A percentile compares a stretch with the other conserved stretches of the same genome.
phyloP scores from a whole-genome alignment of 2,113 vertebrate species.

The Gulo gulo region DNA sequence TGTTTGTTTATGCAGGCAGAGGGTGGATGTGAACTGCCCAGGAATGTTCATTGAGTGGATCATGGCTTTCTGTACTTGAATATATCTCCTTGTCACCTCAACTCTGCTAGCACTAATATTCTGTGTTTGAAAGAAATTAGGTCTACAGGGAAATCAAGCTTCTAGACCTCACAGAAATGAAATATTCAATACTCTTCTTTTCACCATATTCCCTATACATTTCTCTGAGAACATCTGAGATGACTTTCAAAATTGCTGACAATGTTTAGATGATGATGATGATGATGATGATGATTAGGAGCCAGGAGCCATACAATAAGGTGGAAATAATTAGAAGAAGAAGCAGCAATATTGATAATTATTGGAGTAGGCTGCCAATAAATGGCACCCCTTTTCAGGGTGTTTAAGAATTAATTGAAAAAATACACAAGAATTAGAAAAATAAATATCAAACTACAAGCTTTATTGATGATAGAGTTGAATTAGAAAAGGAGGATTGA shows the following conservation, averaged over 20 bases:
- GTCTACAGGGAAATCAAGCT: slow-evolving; percentile 60
- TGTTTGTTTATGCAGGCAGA: not conserved
- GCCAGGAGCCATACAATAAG: not conserved
- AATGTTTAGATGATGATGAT: not conserved
- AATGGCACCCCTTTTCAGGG: not conserved
- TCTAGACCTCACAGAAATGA: slow-evolving; percentile 54
- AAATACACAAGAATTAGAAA: not conserved
- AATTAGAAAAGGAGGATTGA: not conserved
- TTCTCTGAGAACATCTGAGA: slow-evolving; percentile 38
- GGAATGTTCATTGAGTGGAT: not conserved
- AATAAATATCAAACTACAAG: not conserved
- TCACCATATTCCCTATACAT: not conserved
- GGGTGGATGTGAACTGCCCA: not conserved
- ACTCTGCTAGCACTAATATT: not conserved
- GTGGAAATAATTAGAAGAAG: not conserved
- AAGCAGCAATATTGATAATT: not conserved
- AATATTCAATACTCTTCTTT: slow-evolving; percentile 60
- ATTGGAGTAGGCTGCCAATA: not conserved
- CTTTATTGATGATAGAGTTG: not conserved
- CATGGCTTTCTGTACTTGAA: slow-evolving; percentile 22
- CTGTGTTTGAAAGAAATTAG: slow-evolving; percentile 61
- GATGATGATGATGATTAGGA: not conserved
- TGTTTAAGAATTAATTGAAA: not conserved
- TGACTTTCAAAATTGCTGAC: not conserved
- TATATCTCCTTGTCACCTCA: slow-evolving; percentile 14